Evolutionary conservation across 2,113 vertebrate species (phyloP).

Genomic region (Anarrhichthys ocellatus): DNA sequence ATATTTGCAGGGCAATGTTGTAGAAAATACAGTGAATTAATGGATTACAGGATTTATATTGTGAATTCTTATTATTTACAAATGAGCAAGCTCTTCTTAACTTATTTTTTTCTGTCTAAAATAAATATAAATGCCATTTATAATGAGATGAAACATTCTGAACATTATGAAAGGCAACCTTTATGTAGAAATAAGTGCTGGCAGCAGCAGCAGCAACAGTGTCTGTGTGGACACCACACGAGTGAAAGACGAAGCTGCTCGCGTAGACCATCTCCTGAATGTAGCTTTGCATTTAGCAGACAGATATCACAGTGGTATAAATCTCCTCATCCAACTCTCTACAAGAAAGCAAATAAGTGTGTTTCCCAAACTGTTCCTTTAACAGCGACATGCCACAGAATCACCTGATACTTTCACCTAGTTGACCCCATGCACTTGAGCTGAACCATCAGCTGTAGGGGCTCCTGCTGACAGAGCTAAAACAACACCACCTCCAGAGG

Average conservation of each 20-base stretch:
- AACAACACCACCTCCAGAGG: background rate
- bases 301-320: background rate
- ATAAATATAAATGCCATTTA: background rate
- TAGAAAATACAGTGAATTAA: background rate
- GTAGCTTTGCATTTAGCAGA: background rate
- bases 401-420: constrained; percentile 7
- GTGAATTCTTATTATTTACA: background rate
- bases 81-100: background rate
- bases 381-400: background rate
- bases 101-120: background rate
- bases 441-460: constrained; percentile 18
- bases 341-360: no score
- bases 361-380: background rate
- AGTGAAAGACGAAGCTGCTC: background rate
- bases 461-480: background rate
- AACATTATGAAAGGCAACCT: background rate
- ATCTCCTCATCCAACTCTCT: background rate
- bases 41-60: background rate
- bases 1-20: background rate
- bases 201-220: background rate
- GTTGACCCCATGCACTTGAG: background rate
- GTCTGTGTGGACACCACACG: no score
- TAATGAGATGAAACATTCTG: background rate
- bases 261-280: background rate
- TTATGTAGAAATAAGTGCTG: background rate